These are phyloP conservation scores for Gymnorhina tibicen DNA, from an alignment of 2,113 vertebrate genomes.

Conservation along the genomic window DNA sequence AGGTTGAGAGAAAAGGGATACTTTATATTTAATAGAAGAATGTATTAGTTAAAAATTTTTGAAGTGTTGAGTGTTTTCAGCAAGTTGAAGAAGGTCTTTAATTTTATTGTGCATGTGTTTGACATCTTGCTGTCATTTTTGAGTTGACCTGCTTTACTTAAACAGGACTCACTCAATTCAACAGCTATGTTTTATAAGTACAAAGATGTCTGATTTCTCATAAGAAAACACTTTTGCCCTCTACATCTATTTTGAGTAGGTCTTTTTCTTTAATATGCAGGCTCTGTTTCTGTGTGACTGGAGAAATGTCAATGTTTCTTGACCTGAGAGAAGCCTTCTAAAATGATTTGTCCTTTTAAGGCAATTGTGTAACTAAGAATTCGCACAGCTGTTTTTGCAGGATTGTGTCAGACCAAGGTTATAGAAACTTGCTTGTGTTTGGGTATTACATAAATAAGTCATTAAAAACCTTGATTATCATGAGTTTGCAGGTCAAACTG, in stretches of 20 bases:
- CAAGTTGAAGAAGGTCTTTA: neutral
- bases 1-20: neutral
- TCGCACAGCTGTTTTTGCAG: neutral
- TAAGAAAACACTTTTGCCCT: slow-evolving; percentile 5
- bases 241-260: slow-evolving; percentile 13
- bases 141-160: slow-evolving; percentile 29
- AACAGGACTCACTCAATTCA: neutral
- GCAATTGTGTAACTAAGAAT: neutral
- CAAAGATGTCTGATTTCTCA: slow-evolving; percentile 43
- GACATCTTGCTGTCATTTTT: slow-evolving; percentile 1
- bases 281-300: slow-evolving; percentile 6
- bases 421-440: neutral
- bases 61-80: neutral
- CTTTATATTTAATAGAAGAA: neutral
- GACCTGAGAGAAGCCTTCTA: neutral
- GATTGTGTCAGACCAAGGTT: neutral
- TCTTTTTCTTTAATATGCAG: slow-evolving; percentile 28
- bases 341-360: slow-evolving; percentile 6
- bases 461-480: neutral
- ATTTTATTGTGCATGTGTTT: slow-evolving; percentile 27
- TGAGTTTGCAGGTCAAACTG: neutral
- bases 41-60: neutral
- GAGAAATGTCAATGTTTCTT: slow-evolving; percentile 32
- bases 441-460: neutral
- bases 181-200: neutral